Conservation (phyloP, 2,113 vertebrate species). For the Daubentonia madagascariensis region DNA sequence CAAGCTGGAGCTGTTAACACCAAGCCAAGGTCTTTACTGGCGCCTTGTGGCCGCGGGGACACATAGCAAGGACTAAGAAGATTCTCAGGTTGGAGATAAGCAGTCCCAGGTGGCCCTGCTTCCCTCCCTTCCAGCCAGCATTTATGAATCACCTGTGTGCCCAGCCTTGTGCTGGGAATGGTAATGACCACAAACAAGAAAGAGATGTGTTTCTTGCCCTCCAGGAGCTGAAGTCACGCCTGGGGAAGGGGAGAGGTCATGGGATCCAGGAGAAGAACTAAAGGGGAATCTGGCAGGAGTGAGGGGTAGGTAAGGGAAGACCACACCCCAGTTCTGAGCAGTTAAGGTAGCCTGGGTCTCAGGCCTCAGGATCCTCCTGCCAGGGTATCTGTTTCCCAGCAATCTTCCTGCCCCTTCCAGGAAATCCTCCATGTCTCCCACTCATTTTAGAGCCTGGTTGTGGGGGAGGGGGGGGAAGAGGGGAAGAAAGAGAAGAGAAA, state of each 20-base stretch:
- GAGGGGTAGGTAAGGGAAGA: neutral
- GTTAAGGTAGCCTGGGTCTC: neutral
- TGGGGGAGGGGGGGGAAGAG: too few species aligned
- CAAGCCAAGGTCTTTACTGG: conserved; percentile 57
- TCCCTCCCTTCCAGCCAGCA: neutral
- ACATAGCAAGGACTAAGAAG: neutral
- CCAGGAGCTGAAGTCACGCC: neutral
- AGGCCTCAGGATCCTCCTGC: neutral
- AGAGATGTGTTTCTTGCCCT: neutral
- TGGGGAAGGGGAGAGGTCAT: neutral
- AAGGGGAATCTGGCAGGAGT: neutral
- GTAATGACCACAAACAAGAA: neutral
- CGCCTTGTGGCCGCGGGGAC: conserved; percentile 39
- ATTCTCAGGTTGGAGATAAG: neutral
- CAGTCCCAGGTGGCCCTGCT: neutral
- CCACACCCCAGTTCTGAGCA: neutral
- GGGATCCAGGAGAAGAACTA: neutral
- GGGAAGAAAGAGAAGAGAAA: neutral
- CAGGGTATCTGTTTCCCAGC: neutral
- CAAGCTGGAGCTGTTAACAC: neutral
- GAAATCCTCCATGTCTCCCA: neutral
- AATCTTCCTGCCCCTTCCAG: neutral
- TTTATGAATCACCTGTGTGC: neutral
- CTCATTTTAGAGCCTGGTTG: neutral
- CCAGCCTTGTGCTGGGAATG: too few species aligned